A percentile compares a stretch with the other conserved stretches of the same genome.
Evolutionary conservation across 35 echinoderm and acorn worm species (phyloP).

Genomic region (Apostichopus japonicus): DNA sequence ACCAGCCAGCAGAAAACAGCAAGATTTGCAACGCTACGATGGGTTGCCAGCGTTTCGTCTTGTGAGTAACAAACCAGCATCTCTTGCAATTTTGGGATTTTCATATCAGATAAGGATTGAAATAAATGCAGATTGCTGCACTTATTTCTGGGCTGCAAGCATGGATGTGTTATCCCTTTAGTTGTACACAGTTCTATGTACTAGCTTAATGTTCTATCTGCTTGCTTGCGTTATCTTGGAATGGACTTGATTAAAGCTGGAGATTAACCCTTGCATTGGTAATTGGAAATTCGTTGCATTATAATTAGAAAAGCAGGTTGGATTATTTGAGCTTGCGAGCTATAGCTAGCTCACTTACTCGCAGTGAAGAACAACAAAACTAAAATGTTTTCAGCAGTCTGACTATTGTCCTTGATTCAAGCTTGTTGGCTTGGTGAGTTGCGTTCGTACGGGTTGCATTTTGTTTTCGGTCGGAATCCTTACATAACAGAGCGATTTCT

Average conservation of each 20-base stretch:
- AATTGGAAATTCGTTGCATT: neutral
- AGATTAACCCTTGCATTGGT: neutral
- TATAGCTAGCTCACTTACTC: neutral
- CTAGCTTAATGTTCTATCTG: no score
- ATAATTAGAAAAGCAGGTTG: neutral
- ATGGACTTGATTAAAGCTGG: neutral
- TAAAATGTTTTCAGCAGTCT: neutral
- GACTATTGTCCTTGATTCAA: neutral
- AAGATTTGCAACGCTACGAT: neutral
- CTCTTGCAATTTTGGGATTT: constrained; percentile 22
- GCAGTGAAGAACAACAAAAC: neutral
- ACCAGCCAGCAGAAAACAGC: constrained; percentile 25
- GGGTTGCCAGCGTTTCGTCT: neutral
- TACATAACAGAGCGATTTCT: no score
- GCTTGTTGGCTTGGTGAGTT: no score
- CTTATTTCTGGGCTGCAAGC: neutral
- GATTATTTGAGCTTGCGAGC: neutral
- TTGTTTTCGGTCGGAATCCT: no score
- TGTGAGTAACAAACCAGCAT: constrained; percentile 28
- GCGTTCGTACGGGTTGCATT: no score
- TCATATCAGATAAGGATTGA: neutral
- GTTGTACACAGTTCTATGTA: no score
- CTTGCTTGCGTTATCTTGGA: no score
- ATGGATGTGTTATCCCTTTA: neutral
- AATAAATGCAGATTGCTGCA: neutral